Conservation (phyloP, 2,113 vertebrate genomes). For the Lynx canadensis region DNA sequence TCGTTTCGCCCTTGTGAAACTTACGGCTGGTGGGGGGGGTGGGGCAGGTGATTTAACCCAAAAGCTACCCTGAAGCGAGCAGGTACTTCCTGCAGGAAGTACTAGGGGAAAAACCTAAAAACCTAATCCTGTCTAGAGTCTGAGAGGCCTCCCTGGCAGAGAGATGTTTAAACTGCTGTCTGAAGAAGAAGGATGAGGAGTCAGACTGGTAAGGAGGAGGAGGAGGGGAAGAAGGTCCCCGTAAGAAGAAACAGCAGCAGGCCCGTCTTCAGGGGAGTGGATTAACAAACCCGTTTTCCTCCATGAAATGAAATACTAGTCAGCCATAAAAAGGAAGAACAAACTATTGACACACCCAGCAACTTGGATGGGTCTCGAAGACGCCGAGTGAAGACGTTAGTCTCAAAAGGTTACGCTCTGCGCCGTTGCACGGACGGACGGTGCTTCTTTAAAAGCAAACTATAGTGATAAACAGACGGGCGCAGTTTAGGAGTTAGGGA, state of each 20-base stretch:
- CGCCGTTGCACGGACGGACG: too few species aligned
- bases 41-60: background rate
- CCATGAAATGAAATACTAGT: background rate
- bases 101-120: fast-evolving
- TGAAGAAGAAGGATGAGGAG: background rate
- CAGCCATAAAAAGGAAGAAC: background rate
- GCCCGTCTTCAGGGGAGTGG: too few species aligned
- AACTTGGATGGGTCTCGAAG: background rate
- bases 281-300: background rate
- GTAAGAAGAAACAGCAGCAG: background rate
- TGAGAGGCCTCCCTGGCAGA: background rate
- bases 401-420: background rate
- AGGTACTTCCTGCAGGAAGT: fast-evolving
- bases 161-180: background rate
- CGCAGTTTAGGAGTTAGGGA: fast-evolving
- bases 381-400: too few species aligned
- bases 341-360: background rate
- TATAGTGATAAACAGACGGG: background rate
- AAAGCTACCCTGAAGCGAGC: background rate
- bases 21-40: background rate
- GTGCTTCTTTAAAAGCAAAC: background rate
- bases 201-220: background rate
- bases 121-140: background rate
- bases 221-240: background rate
- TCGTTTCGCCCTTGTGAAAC: background rate